Evolutionary conservation across 2,888 invertebrate species (phyloP), one percentile per base, ranked within the genome.

Genomic region (Girardia tigrina): DNA sequence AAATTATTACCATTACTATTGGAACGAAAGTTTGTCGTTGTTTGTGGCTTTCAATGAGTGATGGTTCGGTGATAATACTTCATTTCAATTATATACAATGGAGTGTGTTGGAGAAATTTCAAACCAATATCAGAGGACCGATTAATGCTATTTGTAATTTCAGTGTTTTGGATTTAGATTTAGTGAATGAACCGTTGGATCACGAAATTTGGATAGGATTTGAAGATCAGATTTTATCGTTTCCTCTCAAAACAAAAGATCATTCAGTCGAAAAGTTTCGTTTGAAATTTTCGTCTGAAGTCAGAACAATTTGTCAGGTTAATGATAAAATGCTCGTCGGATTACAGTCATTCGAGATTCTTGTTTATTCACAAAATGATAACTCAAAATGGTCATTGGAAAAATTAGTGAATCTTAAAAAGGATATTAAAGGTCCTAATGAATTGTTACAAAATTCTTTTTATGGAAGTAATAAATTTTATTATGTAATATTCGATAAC

Each of bases 71-170:
- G n/a, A n/a, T 56, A 20, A 56, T 56, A 8, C 56, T 56, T 56
- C 56, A 56, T 56, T 56, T 8, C n/a, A 56, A 56, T n/a, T 56
- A 56, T 56, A 56, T 20, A 56, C 20, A 56, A 56, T 56, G 56
- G 56, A 56, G 20, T 2, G n/a, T 56, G n/a, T 8, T 56, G 4
- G 56, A 56, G n/a, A 56, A 23, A 20, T 56, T 56, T n/a, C 4
- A n/a, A 4, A 56, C 56, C n/a, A 56, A 56, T 20, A 56, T 56
- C n/a, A 23, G 23, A 20, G 56, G 56, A 12, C 8, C 56, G 6
- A 56, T 56, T 8, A 56, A n/a, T n/a, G n/a, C 4, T 56, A 12
- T 56, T 4, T 56, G 56, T 56, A 56, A 16, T 56, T 56, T 56
- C 23, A 4, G 56, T n/a, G 4, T 16, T 56, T 56, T 56, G 6